Base-by-base conservation (phyloP, 2,797 vertebrate genomes). In the Lagocephalus sceleratus region DNA sequence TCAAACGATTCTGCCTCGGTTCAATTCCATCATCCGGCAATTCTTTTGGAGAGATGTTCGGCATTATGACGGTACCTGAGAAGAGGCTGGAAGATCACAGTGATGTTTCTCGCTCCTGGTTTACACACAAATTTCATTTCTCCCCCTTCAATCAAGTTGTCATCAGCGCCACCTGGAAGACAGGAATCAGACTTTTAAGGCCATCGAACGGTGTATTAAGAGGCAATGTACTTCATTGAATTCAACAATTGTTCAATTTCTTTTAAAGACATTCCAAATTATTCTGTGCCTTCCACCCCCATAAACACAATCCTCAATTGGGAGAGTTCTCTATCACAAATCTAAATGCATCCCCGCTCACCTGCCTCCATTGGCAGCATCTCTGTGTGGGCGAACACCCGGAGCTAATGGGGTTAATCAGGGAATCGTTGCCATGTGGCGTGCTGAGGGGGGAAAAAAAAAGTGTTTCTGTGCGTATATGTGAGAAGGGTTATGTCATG, bases 81-180 rank as follows among this genome's bases (percentile, higher is more conserved):
- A 64, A 99, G 91, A 17, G 96, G 96, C 76, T 98, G 95, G 61
- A 99, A 99, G 87, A 99, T 99, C 66, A 97, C 88, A 0, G 97
- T 98, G 75, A 99, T 99, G 81, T 99, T 99, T 70, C 97, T 92
- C 49, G 96, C 96, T 79, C 96, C 95, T 0, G 96, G 96, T 75
- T 97, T 99, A 78, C 97, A 99, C 66, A 99, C 93, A 88, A 98
- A 99, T 80, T 98, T 97, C 78, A 95, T 95, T 76, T 95, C 95
- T 1, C 96, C 96, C 41, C 96, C 96, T 89, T 98, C 95, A 19
- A 98, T 98, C 85, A 98, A 90, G 85, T 95, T 98, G 87, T 98
- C 97, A 68, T 99, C 95, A 1, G 95, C 95, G 21, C 94, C 95
- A 60, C 96, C 97, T 99, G 60, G 68, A 73, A 21, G 63, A 87